Conservation (phyloP, 2,113 vertebrate genomes). For the Empidonax alnorum region DNA sequence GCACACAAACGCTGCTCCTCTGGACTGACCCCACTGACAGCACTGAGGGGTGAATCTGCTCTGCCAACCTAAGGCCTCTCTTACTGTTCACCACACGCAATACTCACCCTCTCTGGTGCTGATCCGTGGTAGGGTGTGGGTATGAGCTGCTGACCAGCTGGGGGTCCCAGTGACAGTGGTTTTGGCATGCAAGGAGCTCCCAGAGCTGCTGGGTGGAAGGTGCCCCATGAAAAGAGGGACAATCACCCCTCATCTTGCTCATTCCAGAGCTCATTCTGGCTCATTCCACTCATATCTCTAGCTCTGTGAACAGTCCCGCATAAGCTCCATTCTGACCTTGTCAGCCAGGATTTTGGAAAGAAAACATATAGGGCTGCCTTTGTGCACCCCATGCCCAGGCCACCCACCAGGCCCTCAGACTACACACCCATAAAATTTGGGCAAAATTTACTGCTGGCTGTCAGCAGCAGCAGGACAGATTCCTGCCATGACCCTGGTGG, state of each 20-base stretch:
- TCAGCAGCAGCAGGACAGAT: neutral
- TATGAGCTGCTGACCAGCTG: neutral
- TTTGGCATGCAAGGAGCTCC: neutral
- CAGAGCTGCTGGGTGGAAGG: neutral
- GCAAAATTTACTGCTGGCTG: neutral
- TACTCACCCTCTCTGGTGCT: neutral
- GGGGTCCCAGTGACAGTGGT: rapidly evolving
- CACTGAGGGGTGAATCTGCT: rapidly evolving
- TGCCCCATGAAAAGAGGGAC: rapidly evolving
- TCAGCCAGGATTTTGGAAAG: neutral
- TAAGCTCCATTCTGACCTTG: neutral
- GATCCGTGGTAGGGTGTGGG: neutral
- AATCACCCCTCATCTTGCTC: neutral
- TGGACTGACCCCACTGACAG: neutral
- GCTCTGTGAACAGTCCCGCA: neutral
- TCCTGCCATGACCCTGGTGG: neutral
- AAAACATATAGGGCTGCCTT: neutral
- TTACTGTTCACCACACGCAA: neutral
- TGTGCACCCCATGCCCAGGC: neutral
- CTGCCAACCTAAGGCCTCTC: neutral
- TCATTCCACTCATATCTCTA: rapidly evolving
- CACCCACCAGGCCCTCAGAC: rapidly evolving
- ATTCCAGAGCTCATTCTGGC: neutral
- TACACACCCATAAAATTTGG: rapidly evolving
- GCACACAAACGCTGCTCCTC: rapidly evolving